Evolutionary conservation across 2,113 vertebrate genomes (phyloP).

Genomic region (Eclectus roratus): DNA sequence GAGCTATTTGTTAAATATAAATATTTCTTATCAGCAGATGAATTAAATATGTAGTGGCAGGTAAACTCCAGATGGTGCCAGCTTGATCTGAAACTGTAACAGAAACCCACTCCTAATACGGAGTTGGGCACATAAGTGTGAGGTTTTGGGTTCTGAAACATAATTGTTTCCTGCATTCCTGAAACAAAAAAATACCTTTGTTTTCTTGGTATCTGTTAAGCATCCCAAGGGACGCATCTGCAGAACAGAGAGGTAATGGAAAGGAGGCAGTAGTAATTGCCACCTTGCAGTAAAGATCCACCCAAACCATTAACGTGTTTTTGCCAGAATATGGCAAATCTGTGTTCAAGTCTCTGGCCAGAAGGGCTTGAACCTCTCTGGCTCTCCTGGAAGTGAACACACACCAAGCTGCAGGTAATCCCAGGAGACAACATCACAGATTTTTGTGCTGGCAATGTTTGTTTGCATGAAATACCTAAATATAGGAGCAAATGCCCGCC

Average conservation of each 20-base stretch:
- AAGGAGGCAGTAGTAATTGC: background rate
- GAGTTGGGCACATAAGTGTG: background rate
- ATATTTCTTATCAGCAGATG: background rate
- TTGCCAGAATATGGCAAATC: background rate
- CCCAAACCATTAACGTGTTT: rapidly evolving
- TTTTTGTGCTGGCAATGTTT: background rate
- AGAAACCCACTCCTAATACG: background rate
- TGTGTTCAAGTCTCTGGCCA: background rate
- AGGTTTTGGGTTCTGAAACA: background rate
- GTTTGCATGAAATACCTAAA: background rate
- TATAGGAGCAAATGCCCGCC: background rate
- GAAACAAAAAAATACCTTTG: background rate
- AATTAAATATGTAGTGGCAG: background rate
- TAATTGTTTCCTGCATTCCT: background rate
- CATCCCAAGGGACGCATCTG: background rate
- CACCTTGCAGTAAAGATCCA: background rate
- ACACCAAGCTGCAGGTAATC: background rate
- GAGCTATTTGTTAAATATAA: background rate
- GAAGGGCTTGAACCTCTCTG: rapidly evolving
- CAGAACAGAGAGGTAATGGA: background rate
- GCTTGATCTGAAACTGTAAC: background rate
- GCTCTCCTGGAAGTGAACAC: rapidly evolving
- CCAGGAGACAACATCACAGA: background rate
- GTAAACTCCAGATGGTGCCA: background rate
- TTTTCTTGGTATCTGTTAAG: background rate